phyloP scores from a whole-genome alignment of 2,797 vertebrate species.

The Acanthornis magna region DNA sequence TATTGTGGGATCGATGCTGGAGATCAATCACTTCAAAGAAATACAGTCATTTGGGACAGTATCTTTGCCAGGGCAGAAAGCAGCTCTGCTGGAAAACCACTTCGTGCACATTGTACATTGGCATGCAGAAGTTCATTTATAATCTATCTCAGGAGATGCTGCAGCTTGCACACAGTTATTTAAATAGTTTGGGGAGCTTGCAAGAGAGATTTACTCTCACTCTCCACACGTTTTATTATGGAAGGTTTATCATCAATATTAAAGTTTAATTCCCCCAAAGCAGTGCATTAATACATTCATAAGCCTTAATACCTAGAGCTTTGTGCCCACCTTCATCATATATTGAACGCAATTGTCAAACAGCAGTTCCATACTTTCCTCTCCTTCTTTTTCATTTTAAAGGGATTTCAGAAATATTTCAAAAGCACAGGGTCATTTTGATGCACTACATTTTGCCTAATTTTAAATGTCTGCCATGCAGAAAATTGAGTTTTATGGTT shows the following conservation, averaged over 20 bases:
- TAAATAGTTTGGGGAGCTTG: conserved; percentile 48
- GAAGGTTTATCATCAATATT: conserved; percentile 76
- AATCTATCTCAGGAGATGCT: conserved; percentile 15
- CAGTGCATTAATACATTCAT: conserved; percentile 74
- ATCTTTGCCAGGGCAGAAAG: conserved; percentile 5
- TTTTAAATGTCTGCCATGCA: conserved; percentile 8
- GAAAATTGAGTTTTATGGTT: conserved; percentile 32
- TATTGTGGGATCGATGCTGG: background rate
- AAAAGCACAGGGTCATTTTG: background rate
- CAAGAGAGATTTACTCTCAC: conserved; percentile 58
- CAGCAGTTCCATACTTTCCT: background rate
- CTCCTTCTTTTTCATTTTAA: background rate
- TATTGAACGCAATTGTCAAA: background rate
- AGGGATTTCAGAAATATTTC: conserved; percentile 19
- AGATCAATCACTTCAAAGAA: conserved; percentile 37
- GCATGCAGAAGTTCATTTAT: background rate
- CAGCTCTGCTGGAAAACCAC: background rate
- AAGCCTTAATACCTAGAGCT: conserved; percentile 71
- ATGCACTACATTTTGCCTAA: background rate
- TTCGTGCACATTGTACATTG: background rate
- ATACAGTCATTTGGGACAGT: conserved; percentile 11
- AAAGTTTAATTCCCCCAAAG: conserved; percentile 78
- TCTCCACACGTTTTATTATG: conserved; percentile 67
- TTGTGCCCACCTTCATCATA: conserved; percentile 39
- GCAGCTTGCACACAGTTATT: conserved; percentile 17